These are phyloP conservation scores for Arrhopalites spinosus DNA, from an alignment of 2,888 invertebrate species.

Conservation along the genomic window DNA sequence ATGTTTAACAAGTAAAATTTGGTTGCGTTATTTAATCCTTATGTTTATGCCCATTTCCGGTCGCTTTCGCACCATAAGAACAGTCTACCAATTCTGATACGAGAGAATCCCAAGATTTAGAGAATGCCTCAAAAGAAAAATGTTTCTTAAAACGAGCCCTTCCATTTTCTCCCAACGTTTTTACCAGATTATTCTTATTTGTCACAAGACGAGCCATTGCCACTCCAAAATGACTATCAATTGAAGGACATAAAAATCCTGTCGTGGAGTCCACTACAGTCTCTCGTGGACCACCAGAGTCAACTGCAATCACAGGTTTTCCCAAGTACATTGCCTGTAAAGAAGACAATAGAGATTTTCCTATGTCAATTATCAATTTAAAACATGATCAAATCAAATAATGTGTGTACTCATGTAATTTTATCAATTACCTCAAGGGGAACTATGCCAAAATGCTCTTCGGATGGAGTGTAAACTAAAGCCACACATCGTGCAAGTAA, in stretches of 20 bases:
- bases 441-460: slow-evolving; percentile 99
- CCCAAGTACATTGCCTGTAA: slow-evolving; percentile 82
- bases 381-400: not conserved
- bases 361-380: no score
- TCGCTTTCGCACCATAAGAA: not conserved
- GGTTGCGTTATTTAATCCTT: not conserved
- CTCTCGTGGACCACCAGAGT: slow-evolving; percentile 94
- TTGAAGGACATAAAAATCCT: slow-evolving; percentile 77
- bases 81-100: slow-evolving; percentile 45
- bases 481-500: slow-evolving; percentile 77
- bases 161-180: slow-evolving; percentile 77
- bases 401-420: not conserved
- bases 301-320: slow-evolving; percentile 92
- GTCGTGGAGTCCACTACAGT: slow-evolving; percentile 80
- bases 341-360: slow-evolving; percentile 19
- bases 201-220: slow-evolving; percentile 74
- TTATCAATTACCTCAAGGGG: slow-evolving; percentile 73
- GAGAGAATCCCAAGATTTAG: slow-evolving; percentile 67
- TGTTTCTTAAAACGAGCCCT: slow-evolving; percentile 73
- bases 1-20: not conserved
- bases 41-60: slow-evolving; percentile 1
- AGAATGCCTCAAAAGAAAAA: slow-evolving; percentile 84
- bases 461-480: slow-evolving; percentile 91
- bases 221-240: slow-evolving; percentile 72
- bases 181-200: slow-evolving; percentile 67